phyloP scores from a whole-genome alignment of 1,140 invertebrate species.

The Hylaeus volcanicus region DNA sequence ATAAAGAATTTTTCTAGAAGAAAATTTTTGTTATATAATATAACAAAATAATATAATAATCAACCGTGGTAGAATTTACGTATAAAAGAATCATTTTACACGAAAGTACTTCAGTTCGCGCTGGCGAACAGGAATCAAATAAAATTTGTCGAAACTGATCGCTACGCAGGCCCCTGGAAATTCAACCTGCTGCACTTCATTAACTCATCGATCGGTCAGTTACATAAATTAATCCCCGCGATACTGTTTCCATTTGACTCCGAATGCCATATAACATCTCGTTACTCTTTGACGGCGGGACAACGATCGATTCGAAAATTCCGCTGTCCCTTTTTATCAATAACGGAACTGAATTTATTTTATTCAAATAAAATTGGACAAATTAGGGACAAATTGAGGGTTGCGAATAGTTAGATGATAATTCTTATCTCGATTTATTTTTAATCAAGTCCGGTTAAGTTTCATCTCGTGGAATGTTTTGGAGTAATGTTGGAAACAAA shows the following conservation, averaged over 20 bases:
- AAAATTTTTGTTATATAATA: too few species aligned
- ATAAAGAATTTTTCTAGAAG: too few species aligned
- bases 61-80: too few species aligned
- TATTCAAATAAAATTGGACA: too few species aligned
- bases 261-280: slow-evolving; percentile 24
- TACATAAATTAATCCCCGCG: slow-evolving; percentile 34
- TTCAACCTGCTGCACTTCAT: slow-evolving; percentile 20
- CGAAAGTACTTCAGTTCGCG: neutral
- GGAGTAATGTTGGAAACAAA: too few species aligned
- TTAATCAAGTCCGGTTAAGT: too few species aligned
- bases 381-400: neutral
- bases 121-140: neutral
- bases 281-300: slow-evolving; percentile 1
- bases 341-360: slow-evolving; percentile 13
- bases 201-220: slow-evolving; percentile 28
- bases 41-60: too few species aligned
- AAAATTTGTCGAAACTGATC: slow-evolving; percentile 13
- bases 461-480: too few species aligned
- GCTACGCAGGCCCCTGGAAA: neutral
- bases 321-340: slow-evolving; percentile 15
- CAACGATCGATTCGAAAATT: slow-evolving; percentile 38
- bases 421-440: too few species aligned
- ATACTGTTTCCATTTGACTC: slow-evolving; percentile 3
- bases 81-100: too few species aligned
- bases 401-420: too few species aligned